Evolutionary conservation across 2,888 invertebrate genomes (phyloP), one percentile per base, ranked within the genome.

Genomic region (Cryptocheilus praepositus): DNA sequence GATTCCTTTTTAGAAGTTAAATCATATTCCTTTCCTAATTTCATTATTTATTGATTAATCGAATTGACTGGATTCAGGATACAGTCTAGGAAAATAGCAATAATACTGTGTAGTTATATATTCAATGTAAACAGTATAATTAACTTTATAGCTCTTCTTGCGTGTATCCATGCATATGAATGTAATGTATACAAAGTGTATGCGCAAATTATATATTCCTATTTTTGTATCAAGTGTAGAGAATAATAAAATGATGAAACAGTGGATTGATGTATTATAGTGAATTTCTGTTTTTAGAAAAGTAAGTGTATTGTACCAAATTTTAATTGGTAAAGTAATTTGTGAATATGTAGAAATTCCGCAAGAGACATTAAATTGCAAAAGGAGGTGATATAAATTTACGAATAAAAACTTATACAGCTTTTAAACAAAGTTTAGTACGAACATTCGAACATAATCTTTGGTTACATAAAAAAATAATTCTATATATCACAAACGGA

Each of bases 181-280:
- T 57, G 22, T 70, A 36, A 7, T 11, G 59, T 61, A 43, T 44
- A 64, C 22, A 36, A 56, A 15, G 13, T 51, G 15, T 62, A 19
- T 56, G 55, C 55, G 44, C 61, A 68, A 49, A 16, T 49, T 44
- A 56, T 57, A 51, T 75, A 79, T 80, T 80, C 75, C 73, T 80
- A 80, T 74, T 79, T 81, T 79, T 79, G 51, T 78, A 79, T 73
- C 55, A 49, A 52, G 70, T 68, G 52, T 45, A 52, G 22, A 70
- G 62, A 45, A 65, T 73, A 79, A 79, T 73, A 76, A 77, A 79
- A 79, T 58, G 68, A 58, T 56, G 54, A 51, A n/a, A 49, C 49
- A 65, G 51, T 49, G 11, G 11, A 36, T 1, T 11, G 36, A 64
- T 55, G 70, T 67, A 87, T n/a, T n/a, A n/a, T n/a, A n/a, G n/a